Base-by-base conservation (phyloP, 2,797 vertebrate species). In the Mormyrus proboscirostris region DNA sequence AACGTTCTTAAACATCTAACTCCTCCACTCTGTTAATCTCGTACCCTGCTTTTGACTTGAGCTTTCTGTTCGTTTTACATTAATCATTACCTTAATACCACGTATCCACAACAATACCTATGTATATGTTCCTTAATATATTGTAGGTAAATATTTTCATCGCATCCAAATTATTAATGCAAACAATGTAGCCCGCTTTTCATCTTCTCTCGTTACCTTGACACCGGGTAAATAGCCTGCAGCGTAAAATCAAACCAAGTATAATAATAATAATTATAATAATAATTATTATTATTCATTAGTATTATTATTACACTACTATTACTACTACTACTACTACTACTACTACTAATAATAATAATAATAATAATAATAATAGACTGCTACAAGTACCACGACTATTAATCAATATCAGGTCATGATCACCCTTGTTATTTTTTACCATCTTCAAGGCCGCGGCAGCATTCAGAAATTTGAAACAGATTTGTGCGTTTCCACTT, bases 401-500 rank as follows among this genome's bases (percentile, higher is more conserved):
- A 85, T 51, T 51, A 51, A 51, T 85, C 44, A 84, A 49, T 47
- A 85, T 85, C 83, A 16, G n/a, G 44, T 85, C 14, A 9, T 14
- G 19, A 50, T 85, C 9, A 85, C 16, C 83, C 44, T 51, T 51
- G 9, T 29, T 51, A 19, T 29, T 62, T 53, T 51, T 25, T 38
- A 47, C 53, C 53, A 59, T 47, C 41, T 76, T 12, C 41, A 55
- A 89, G 88, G 29, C 88, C 90, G 88, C 90, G 88, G 44, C 88
- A 91, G 90, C 91, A 89, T 38, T 88, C 87, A 91, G 91, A 92
- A 89, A 91, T 92, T 90, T 91, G 90, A 92, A 94, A 91, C 94
- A 94, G 93, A 93, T 93, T 94, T 94, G 47, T 89, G 92, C 89
- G 90, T 94, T 93, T 96, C 93, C 94, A 93, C 95, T 94, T 93